Base-by-base conservation (phyloP, 2,797 vertebrate species). In the Lerista edwardsae region DNA sequence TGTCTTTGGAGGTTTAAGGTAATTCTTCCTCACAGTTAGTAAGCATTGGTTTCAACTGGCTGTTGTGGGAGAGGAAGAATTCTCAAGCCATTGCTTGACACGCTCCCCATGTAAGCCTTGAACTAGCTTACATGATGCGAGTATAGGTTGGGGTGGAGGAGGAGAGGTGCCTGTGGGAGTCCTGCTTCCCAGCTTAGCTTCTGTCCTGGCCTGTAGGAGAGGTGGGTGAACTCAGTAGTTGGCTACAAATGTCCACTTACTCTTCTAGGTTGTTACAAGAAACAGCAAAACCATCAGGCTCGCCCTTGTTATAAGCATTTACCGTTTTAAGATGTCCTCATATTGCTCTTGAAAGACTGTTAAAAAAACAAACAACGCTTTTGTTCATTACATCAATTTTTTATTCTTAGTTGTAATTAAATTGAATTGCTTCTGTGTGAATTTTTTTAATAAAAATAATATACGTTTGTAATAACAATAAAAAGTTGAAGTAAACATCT, bases 401-500 rank as follows among this genome's bases (percentile, higher is more conserved):
- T 96, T 98, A 98, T 97, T 95, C 96, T 97, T 94, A 96, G 96
- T 97, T 97, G 97, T 97, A 97, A 98, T 98, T 97, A 98, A 97
- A 96, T 94, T 94, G 96, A 94, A 95, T 96, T 95, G 95, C 90
- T 95, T 96, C 92, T 86, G 86, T 94, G 93, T 95, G 94, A 84
- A 88, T 95, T 94, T 95, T n/a, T 95, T 87, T 86, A 92, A 91
- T 91, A 62, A 92, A 82, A 90, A 93, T 93, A 90, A 93, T 94
- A 94, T 94, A 90, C 91, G 87, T 93, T 93, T 91, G 89, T 91
- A 91, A 89, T 91, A 92, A 93, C 88, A 92, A 93, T 93, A 89
- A 91, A 95, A 89, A 90, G 84, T 93, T 93, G 84, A 88, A 88
- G 91, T 95, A 75, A 89, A 23, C 59, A 65, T 88, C 41, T 72